Conservation (phyloP, 2,888 invertebrate species). For the Venusia cambrica region DNA sequence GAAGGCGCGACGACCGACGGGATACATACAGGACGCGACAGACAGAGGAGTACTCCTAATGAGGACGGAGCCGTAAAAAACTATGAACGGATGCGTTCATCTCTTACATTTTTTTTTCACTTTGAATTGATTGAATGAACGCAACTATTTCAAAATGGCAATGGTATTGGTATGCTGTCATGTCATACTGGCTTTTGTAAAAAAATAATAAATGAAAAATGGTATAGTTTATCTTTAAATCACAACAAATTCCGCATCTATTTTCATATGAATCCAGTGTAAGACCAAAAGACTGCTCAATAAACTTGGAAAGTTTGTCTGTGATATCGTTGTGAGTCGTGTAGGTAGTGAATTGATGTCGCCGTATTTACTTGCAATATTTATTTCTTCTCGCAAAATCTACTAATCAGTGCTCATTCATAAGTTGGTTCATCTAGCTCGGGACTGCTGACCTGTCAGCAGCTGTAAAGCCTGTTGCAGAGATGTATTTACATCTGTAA, state of each 20-base stretch:
- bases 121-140: conserved; percentile 50
- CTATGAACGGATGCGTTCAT: conserved; percentile 48
- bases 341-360: conserved; percentile 69
- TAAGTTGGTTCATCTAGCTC: conserved; percentile 30
- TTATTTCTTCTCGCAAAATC: conserved; percentile 44
- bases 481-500: conserved; percentile 78
- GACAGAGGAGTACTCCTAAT: neutral
- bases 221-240: conserved; percentile 44
- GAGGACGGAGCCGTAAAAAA: no score
- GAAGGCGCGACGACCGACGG: no score
- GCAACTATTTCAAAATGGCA: conserved; percentile 64
- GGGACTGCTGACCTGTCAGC: conserved; percentile 41
- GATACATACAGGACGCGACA: no score
- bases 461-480: conserved; percentile 50
- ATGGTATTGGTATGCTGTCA: conserved; percentile 77
- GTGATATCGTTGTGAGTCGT: conserved; percentile 52
- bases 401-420: conserved; percentile 39
- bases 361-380: conserved; percentile 53
- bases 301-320: conserved; percentile 36
- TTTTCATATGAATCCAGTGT: conserved; percentile 30
- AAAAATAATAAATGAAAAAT: conserved; percentile 53
- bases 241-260: conserved; percentile 32
- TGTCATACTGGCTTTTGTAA: conserved; percentile 68
- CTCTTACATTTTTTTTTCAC: conserved; percentile 37
- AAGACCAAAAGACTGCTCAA: conserved; percentile 47